Conservation (phyloP, 2,113 vertebrate species). For the Megatriorchis doriae region DNA sequence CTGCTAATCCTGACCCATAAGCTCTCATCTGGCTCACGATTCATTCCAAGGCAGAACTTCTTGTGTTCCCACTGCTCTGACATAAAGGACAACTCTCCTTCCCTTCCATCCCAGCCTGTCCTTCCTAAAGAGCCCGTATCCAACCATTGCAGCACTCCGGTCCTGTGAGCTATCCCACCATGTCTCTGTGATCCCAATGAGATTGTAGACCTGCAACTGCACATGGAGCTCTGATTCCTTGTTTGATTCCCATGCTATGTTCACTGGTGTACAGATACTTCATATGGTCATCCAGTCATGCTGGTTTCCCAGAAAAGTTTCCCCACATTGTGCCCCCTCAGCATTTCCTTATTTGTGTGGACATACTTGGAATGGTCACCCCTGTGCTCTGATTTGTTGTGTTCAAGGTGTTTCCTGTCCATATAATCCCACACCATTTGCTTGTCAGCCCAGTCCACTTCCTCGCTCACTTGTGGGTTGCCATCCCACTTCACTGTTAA, state of each 20-base stretch:
- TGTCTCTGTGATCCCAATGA: not conserved
- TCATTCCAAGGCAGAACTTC: not conserved
- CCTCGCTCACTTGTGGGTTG: accelerated
- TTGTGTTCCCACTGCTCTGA: not conserved
- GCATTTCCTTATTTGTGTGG: not conserved
- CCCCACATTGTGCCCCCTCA: not conserved
- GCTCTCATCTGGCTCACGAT: not conserved
- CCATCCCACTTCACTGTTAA: not conserved
- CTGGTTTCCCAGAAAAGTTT: not conserved
- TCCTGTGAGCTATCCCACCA: not conserved
- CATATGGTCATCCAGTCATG: not conserved
- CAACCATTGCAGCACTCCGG: not conserved
- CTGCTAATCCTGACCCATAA: not conserved
- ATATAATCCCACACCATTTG: not conserved
- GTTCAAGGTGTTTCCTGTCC: not conserved
- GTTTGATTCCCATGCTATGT: not conserved
- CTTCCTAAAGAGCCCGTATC: not conserved
- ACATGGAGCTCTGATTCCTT: not conserved
- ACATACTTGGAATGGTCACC: not conserved
- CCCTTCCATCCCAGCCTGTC: not conserved
- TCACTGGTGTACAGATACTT: not conserved
- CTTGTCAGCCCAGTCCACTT: not conserved
- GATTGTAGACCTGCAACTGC: not conserved
- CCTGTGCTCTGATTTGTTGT: not conserved
- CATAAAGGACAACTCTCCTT: no score